Conservation (phyloP, 2,888 invertebrate genomes). For the Drosophila phalerata region DNA sequence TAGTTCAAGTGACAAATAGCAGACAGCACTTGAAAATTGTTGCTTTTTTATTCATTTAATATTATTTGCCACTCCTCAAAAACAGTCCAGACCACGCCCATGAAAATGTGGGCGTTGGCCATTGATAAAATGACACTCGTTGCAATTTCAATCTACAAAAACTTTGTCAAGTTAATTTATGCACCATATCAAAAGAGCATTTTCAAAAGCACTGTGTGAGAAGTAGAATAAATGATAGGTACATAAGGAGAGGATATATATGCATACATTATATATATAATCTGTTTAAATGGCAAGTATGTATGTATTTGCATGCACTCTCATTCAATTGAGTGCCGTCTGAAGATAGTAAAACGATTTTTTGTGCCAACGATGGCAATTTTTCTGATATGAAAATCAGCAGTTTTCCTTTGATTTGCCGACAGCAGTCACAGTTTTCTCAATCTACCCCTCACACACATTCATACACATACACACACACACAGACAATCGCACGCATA, state of each 20-base stretch:
- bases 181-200: slow-evolving; percentile 66
- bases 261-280: slow-evolving; percentile 22
- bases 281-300: slow-evolving; percentile 14
- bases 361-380: slow-evolving; percentile 72
- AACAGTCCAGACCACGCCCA: slow-evolving; percentile 16
- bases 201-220: slow-evolving; percentile 15
- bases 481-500: not conserved
- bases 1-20: slow-evolving; percentile 32
- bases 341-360: slow-evolving; percentile 50
- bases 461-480: not conserved
- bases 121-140: slow-evolving; percentile 56
- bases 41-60: slow-evolving; percentile 20
- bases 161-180: slow-evolving; percentile 75
- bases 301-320: slow-evolving; percentile 51
- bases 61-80: slow-evolving; percentile 29
- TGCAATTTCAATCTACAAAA: slow-evolving; percentile 59
- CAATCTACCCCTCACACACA: not conserved
- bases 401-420: slow-evolving; percentile 71
- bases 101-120: slow-evolving; percentile 14
- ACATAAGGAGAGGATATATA: slow-evolving; percentile 17
- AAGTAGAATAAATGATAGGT: not conserved
- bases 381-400: slow-evolving; percentile 76
- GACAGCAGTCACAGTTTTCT: slow-evolving; percentile 24
- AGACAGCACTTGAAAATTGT: slow-evolving; percentile 40
- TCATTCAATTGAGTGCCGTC: slow-evolving; percentile 58